These are phyloP conservation scores for Steinernema khuongi DNA, from an alignment of 1,140 invertebrate species.

Conservation along the genomic window DNA sequence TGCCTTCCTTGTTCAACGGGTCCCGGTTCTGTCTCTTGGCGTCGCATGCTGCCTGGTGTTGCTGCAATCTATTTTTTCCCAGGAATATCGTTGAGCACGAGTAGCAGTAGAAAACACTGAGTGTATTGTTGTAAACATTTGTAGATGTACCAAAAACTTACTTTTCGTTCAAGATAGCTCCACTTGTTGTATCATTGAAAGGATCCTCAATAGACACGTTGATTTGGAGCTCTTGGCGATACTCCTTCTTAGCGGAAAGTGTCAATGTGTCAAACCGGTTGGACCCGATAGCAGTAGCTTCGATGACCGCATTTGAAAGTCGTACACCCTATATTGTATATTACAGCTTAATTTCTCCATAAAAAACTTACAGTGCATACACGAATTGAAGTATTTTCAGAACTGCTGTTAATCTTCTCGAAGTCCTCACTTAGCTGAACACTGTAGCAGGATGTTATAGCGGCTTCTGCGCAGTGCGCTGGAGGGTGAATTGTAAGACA, in stretches of 20 bases:
- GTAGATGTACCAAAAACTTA: background rate
- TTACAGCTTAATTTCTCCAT: too few relatives aligned
- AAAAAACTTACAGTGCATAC: too few relatives aligned
- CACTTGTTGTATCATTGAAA: background rate
- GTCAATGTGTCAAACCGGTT: background rate
- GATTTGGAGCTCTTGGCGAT: background rate
- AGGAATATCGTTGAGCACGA: background rate
- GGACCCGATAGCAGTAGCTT: background rate
- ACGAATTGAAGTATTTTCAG: too few relatives aligned
- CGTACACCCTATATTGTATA: too few relatives aligned
- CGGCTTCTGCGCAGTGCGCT: background rate
- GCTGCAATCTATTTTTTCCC: background rate
- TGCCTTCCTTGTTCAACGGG: background rate
- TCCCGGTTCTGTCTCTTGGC: background rate
- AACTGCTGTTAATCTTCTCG: too few relatives aligned
- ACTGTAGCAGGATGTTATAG: background rate
- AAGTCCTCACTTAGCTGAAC: background rate
- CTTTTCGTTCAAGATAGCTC: background rate
- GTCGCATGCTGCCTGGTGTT: background rate
- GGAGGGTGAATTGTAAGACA: background rate
- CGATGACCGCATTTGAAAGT: background rate
- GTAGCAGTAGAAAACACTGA: constrained; percentile 2
- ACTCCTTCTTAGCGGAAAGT: background rate
- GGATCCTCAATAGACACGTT: background rate
- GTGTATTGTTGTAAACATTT: background rate